Conservation (phyloP, 2,888 invertebrate species). For the Cryptops parisi region DNA sequence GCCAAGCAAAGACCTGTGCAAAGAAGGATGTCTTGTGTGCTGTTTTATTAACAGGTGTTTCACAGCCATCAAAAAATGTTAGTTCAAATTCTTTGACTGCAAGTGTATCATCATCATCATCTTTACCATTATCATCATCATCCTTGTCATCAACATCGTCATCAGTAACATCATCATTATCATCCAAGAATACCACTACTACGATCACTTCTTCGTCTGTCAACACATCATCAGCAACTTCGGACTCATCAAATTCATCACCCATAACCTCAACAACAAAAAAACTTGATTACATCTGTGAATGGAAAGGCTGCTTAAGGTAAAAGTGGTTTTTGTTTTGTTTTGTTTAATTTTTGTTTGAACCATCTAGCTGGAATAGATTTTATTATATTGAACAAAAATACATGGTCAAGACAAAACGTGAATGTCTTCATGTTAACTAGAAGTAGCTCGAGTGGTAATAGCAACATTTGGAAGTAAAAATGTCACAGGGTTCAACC, state of each 20-base stretch:
- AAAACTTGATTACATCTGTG: conserved; percentile 48
- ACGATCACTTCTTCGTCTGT: no score
- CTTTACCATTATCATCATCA: background rate
- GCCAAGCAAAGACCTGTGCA: background rate
- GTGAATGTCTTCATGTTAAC: no score
- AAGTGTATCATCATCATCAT: background rate
- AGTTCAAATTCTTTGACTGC: background rate
- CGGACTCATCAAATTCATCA: no score
- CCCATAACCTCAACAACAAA: background rate
- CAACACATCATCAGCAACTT: no score
- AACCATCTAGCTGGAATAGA: no score
- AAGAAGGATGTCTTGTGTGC: background rate
- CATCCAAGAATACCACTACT: no score
- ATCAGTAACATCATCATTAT: no score
- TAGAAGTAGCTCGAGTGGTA: no score
- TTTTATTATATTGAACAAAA: no score
- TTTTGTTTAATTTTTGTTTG: background rate
- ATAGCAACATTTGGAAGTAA: no score
- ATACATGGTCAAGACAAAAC: no score
- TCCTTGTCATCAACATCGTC: background rate
- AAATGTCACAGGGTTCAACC: no score
- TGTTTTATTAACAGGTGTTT: background rate
- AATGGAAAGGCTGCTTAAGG: conserved; percentile 79
- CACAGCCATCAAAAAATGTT: background rate
- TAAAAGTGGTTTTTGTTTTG: conserved; percentile 24